Evolutionary conservation across 1,140 invertebrate genomes (phyloP), one percentile per base, ranked within the genome.

Genomic region (Plutomurus gul): DNA sequence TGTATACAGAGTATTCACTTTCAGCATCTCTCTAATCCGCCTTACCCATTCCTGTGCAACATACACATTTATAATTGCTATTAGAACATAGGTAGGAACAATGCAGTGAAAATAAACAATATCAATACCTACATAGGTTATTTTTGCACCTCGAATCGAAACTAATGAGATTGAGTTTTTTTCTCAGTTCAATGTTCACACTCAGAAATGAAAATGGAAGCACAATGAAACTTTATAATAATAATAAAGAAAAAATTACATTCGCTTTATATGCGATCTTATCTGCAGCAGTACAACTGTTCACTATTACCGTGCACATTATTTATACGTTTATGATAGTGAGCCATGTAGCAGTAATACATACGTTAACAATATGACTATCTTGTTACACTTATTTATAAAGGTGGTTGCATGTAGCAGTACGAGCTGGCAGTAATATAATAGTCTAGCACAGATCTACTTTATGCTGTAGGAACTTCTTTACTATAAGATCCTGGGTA

Each of bases 91-190:
- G n/a, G n/a, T n/a, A n/a, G n/a, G n/a, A n/a, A n/a, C n/a, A n/a
- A n/a, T n/a, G n/a, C n/a, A n/a, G n/a, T n/a, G n/a, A n/a, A n/a
- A n/a, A n/a, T n/a, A n/a, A n/a, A n/a, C n/a, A n/a, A n/a, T n/a
- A n/a, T n/a, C n/a, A n/a, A n/a, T n/a, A n/a, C n/a, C n/a, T n/a
- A n/a, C n/a, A n/a, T n/a, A n/a, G n/a, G n/a, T n/a, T 43, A 65
- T 65, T 65, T 65, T 65, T 65, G 36, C 56, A 65, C 56, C 56
- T 65, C 56, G 36, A 65, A n/a, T n/a, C n/a, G n/a, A 65, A 33
- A n/a, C 4, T 33, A 20, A 10, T 33, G 27, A 56, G 56, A 30
- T 33, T 65, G 56, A 65, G 27, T 27, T 25, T 65, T 18, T 33
- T 65, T 65, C 56, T 7, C 13, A 3, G 25, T 56, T 30, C 4